Evolutionary conservation across 2,113 vertebrate genomes (phyloP).

Genomic region (Propithecus coquereli): DNA sequence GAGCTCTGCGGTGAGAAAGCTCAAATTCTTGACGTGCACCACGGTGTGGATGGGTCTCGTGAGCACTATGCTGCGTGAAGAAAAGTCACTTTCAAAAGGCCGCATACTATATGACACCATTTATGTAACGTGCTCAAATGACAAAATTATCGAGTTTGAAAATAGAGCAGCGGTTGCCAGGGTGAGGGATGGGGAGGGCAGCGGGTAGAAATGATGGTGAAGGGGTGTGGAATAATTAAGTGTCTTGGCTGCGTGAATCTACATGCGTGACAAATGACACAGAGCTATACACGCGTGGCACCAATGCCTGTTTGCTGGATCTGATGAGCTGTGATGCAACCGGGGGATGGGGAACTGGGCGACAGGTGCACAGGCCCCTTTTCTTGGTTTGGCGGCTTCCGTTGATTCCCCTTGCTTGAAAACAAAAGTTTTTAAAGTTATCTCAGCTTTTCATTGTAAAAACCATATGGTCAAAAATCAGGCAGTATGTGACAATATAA

Average conservation of each 20-base stretch:
- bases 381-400: background rate
- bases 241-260: no score
- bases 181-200: no score
- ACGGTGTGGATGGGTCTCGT: no score
- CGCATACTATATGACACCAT: no score
- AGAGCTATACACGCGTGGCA: no score
- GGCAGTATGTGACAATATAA: background rate
- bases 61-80: no score
- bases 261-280: no score
- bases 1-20: no score
- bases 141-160: background rate
- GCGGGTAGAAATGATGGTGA: accelerated
- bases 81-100: background rate
- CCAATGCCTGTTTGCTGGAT: background rate
- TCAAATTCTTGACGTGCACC: no score
- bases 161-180: background rate
- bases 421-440: background rate
- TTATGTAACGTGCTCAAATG: background rate
- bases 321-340: accelerated
- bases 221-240: accelerated
- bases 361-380: no score
- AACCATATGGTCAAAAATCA: background rate
- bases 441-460: background rate
- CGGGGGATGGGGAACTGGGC: accelerated
- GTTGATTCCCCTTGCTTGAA: background rate